Evolutionary conservation across 2,797 vertebrate species (phyloP).

Genomic region (Pseudochaenichthys georgianus): DNA sequence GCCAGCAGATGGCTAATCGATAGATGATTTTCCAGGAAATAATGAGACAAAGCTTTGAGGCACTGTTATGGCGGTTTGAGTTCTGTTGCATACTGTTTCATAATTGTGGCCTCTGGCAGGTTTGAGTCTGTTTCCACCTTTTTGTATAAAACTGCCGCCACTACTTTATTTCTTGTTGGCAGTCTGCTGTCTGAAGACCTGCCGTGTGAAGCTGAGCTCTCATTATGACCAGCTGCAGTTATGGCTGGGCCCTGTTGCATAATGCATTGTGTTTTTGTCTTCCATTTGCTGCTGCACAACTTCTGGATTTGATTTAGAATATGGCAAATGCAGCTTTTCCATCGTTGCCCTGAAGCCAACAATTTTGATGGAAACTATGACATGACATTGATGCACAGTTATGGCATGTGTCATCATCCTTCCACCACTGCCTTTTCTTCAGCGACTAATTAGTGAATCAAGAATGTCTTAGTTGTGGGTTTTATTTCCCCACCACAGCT

Average conservation of each 20-base stretch:
- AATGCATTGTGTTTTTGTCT: conserved; percentile 4
- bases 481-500: conserved; percentile 2
- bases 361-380: background rate
- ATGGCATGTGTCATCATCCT: conserved; percentile 1
- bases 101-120: conserved; percentile 28
- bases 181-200: conserved; percentile 21
- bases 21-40: conserved; percentile 58
- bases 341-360: background rate
- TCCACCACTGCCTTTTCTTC: conserved; percentile 9
- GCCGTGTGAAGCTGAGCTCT: conserved; percentile 10
- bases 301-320: background rate
- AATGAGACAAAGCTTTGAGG: conserved; percentile 33
- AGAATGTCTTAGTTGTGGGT: conserved; percentile 20
- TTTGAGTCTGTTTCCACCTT: conserved; percentile 9
- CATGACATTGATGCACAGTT: conserved; percentile 1
- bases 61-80: background rate
- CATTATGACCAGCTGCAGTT: conserved; percentile 20
- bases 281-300: background rate
- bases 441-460: background rate
- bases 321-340: background rate
- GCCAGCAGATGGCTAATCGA: conserved; percentile 61
- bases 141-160: too few species aligned
- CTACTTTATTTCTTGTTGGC: background rate
- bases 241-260: background rate
- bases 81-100: conserved; percentile 16